Evolutionary conservation across 2,888 invertebrate genomes (phyloP), one percentile per base, ranked within the genome.

Genomic region (Mechanitis mazaeus): DNA sequence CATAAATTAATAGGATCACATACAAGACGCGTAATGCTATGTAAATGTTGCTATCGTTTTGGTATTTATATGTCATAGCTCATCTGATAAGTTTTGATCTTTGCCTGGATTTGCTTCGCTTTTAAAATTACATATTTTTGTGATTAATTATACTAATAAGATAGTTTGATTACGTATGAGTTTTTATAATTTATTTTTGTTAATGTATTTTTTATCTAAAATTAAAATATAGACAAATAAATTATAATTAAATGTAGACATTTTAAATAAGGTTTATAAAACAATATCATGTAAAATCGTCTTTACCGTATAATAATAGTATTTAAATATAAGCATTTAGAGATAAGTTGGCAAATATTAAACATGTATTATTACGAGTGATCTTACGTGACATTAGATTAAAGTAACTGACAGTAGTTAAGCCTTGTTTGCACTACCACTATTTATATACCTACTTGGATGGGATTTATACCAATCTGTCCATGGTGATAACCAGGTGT

Each of bases 1-100:
- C 83, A 84, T 88, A 86, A 87, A 89, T 89, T 87, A 87, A 87
- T 86, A 83, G 74, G 77, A 82, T 81, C 73, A 76, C 77, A 69
- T 83, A 88, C 86, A 87, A 85, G 83, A 81, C 70, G 66, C 68
- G 74, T 89, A 89, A 89, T 87, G 72, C 87, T 74, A 79, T 60
- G 83, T 75, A 89, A 89, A 89, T 85, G 77, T 79, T 83, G 75
- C 81, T 85, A 89, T 89, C 87, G 74, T 75, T 83, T 78, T 70
- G 76, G 79, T 72, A 71, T 72, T 70, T 78, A 75, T 81, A 78
- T 84, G 81, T 79, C 83, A 82, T 81, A 81, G 75, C 81, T 82
- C 74, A 63, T 64, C 63, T 67, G 71, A 70, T 69, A 68, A 67
- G 68, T 67, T 65, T 60, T 67, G 67, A 68, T 68, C 67, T 64